Percentiles rank a stretch among this genome's conserved stretches.
These are phyloP conservation scores for Rotaria sp. DNA, from an alignment of 2,888 invertebrate genomes.

Conservation along the genomic window DNA sequence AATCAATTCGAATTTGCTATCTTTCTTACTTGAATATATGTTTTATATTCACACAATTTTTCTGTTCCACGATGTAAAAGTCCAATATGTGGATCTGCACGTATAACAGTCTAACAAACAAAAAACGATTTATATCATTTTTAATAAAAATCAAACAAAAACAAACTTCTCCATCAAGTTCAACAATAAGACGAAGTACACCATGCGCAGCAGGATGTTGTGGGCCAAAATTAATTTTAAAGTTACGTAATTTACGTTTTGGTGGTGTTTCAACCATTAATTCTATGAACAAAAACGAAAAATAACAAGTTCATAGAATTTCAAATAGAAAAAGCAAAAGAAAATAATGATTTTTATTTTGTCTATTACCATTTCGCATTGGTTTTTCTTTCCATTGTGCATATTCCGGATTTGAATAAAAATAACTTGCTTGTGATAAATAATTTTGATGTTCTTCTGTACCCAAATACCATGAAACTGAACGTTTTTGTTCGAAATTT, in stretches of 20 bases:
- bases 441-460: not conserved
- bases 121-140: not conserved
- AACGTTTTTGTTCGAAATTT: slow-evolving; percentile 15
- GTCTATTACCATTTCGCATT: not conserved
- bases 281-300: not conserved
- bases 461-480: not conserved
- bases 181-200: slow-evolving; percentile 74
- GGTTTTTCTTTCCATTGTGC: slow-evolving; percentile 20
- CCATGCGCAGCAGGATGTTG: slow-evolving; percentile 92
- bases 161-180: slow-evolving; percentile 72
- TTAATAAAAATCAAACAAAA: not conserved
- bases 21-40: slow-evolving; percentile 70
- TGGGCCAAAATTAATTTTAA: slow-evolving; percentile 74
- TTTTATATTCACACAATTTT: slow-evolving; percentile 95
- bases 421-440: not conserved
- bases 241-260: slow-evolving; percentile 25
- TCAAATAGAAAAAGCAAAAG: too few species aligned
- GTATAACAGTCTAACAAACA: slow-evolving; percentile 65
- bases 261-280: slow-evolving; percentile 9
- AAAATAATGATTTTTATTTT: too few species aligned
- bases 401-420: slow-evolving; percentile 28
- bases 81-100: slow-evolving; percentile 92
- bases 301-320: not conserved
- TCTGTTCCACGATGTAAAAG: slow-evolving; percentile 92
- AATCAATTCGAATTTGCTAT: too few species aligned